Evolutionary conservation across 2,113 vertebrate genomes (phyloP).

Genomic region (Oxyruncus cristatus): DNA sequence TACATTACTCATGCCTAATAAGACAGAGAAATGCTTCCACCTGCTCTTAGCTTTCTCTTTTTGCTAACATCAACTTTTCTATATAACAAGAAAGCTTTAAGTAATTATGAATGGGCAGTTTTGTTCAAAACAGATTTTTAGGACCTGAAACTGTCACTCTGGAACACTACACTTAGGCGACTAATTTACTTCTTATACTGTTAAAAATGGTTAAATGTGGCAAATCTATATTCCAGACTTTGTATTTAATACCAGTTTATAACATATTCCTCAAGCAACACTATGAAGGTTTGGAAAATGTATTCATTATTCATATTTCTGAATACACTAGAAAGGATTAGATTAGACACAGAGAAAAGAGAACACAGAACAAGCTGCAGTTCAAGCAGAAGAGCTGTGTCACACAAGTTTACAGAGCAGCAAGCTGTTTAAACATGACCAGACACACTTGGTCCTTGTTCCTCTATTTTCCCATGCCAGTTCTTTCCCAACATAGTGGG

Average conservation of each 20-base stretch:
- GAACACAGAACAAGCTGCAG: neutral
- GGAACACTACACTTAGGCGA: neutral
- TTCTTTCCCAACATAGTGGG: neutral
- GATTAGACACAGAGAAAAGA: neutral
- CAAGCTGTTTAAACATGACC: neutral
- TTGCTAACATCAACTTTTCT: neutral
- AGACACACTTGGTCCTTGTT: neutral
- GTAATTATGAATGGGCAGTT: neutral
- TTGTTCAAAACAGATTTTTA: neutral
- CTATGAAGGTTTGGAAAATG: neutral
- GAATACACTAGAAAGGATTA: neutral
- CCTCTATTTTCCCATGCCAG: neutral
- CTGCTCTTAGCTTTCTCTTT: neutral
- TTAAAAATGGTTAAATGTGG: neutral
- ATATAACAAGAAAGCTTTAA: neutral
- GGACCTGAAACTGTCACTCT: neutral
- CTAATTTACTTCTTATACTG: neutral
- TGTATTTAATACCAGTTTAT: neutral
- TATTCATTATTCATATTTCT: neutral
- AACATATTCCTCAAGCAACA: neutral
- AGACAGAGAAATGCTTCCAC: neutral
- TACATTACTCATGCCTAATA: neutral
- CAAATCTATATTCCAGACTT: neutral
- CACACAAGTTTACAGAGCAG: neutral
- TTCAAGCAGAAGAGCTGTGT: neutral